These are phyloP conservation scores for Hyposoter didymator DNA, from an alignment of 2,888 invertebrate genomes.

Conservation along the genomic window DNA sequence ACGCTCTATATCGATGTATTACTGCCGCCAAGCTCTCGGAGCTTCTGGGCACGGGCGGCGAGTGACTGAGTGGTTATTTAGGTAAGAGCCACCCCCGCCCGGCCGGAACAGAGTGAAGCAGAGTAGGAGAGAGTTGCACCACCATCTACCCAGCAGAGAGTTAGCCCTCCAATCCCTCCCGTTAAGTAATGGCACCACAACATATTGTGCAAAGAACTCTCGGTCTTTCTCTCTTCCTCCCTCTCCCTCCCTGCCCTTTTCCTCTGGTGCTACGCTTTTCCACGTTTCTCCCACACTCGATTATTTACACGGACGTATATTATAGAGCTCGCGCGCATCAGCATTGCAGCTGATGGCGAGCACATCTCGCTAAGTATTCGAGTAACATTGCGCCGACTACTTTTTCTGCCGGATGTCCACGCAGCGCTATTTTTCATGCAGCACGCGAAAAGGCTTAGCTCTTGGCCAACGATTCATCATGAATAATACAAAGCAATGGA, in stretches of 20 bases:
- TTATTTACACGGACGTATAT: constrained; percentile 60
- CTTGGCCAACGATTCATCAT: background rate
- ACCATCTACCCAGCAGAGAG: constrained; percentile 29
- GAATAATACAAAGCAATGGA: constrained; percentile 4
- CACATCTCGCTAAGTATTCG: constrained; percentile 36
- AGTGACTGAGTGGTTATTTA: constrained; percentile 85
- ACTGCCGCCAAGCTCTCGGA: constrained; percentile 65
- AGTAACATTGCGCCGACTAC: constrained; percentile 4
- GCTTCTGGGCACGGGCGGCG: constrained; percentile 78
- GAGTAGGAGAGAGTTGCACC: constrained; percentile 59
- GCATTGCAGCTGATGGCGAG: constrained; percentile 43
- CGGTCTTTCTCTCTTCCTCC: constrained; percentile 72
- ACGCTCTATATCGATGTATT: constrained; percentile 33
- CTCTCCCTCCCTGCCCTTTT: constrained; percentile 60
- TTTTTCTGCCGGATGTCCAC: constrained; percentile 1
- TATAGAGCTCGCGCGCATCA: constrained; percentile 31
- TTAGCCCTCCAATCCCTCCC: constrained; percentile 68
- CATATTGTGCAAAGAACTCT: constrained; percentile 81
- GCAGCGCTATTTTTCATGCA: constrained; percentile 7
- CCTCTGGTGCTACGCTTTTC: constrained; percentile 1
- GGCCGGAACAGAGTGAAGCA: constrained; percentile 52
- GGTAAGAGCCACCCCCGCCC: constrained; percentile 81
- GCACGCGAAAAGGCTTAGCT: constrained; percentile 7
- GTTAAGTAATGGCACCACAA: constrained; percentile 81
- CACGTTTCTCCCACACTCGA: constrained; percentile 44